Base-by-base conservation (phyloP, 2,113 vertebrate species). In the Grammomys surdaster region DNA sequence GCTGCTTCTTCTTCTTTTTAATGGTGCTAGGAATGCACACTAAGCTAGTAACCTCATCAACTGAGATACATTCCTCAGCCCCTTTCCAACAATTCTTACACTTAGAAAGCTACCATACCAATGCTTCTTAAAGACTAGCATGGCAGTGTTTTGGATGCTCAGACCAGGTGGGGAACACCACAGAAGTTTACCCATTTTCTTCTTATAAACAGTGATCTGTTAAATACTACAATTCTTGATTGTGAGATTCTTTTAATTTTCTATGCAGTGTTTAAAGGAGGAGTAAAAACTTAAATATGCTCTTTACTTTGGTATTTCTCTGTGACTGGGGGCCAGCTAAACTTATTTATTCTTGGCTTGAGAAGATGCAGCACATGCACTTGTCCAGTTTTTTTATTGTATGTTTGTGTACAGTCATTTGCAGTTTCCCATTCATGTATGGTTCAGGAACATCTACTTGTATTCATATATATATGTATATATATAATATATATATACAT, bases 301-400 rank as follows among this genome's bases (percentile, higher is more conserved):
- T 97, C 97, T 98, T 98, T 98, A 98, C 97, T 98, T 96, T 98
- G 97, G 4, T 20, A 77, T 63, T 96, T 97, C 93, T 31, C 10
- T 77, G 40, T 13, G 17, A 6, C 14, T 76, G 94, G 97, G n/a
- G 11, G 20, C 43, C 63, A 80, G 94, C 95, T 97, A 97, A 96
- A 65, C 67, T 93, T 73, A 95, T 94, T 93, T 14, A 90, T 96
- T 78, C 92, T 75, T 84, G 93, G 95, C 94, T 95, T 89, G 93
- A 91, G 93, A 98, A 95, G 97, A 97, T 96, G 97, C 98, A 98
- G 97, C 97, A 97, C 96, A 96, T 95, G 96, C 91, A 97, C 88
- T 72, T 97, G 96, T 98, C 98, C 98, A 98, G 97, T 96, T 97
- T 98, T 98, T 97, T 98, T 98, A 98, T 97, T 98, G 98, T 97